Conservation (phyloP, 2,888 invertebrate species). For the Acrobasis consociella region DNA sequence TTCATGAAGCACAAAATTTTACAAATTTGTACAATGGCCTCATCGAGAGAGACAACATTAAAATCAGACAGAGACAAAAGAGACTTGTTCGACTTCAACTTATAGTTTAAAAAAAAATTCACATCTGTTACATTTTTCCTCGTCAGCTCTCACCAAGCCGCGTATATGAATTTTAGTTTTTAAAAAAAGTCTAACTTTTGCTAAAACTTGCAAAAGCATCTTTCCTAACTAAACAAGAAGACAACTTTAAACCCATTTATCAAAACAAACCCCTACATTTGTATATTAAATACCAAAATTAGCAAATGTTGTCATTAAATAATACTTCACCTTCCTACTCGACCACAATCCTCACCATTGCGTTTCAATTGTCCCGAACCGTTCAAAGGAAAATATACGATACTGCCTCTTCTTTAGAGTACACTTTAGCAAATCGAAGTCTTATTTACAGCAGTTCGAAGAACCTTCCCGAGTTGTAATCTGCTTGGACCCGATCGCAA, state of each 20-base stretch:
- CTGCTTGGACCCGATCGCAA: conserved; percentile 72
- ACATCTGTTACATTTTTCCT: too few species aligned
- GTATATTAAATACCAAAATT: conserved; percentile 43
- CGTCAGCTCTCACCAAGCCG: too few species aligned
- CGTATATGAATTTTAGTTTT: too few species aligned
- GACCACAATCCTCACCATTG: conserved; percentile 54
- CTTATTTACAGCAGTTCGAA: conserved; percentile 64
- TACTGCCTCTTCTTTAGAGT: conserved; percentile 42
- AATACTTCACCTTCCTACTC: conserved; percentile 58
- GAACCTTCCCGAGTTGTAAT: conserved; percentile 70
- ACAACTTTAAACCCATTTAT: neutral
- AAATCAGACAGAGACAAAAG: too few species aligned
- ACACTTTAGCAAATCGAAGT: conserved; percentile 40
- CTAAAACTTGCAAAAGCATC: too few species aligned
- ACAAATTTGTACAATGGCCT: too few species aligned
- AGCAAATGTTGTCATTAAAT: conserved; percentile 64
- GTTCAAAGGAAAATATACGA: conserved; percentile 42
- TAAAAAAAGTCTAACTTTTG: too few species aligned
- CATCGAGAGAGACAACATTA: too few species aligned
- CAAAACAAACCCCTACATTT: neutral
- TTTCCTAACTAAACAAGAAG: too few species aligned
- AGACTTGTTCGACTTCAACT: too few species aligned
- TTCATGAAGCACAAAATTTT: too few species aligned
- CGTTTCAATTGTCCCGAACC: conserved; percentile 58
- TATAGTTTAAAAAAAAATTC: too few species aligned